Conservation (phyloP, 2,888 invertebrate genomes). For the Apeira syringaria region DNA sequence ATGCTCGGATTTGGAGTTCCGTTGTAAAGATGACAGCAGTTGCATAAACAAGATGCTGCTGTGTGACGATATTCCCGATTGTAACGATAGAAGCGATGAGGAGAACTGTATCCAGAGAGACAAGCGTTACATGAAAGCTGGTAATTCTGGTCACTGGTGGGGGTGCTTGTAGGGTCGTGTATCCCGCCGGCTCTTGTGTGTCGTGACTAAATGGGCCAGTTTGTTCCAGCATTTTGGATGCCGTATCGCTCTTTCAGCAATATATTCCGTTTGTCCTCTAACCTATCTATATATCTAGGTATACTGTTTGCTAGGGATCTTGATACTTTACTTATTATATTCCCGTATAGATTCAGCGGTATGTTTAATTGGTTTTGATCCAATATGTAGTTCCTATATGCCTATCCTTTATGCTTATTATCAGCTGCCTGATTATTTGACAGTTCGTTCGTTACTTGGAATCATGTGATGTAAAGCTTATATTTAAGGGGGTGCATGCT, state of each 20-base stretch:
- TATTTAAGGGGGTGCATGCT: constrained; percentile 15
- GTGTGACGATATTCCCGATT: constrained; percentile 85
- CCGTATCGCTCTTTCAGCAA: constrained; percentile 2
- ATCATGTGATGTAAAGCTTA: background rate
- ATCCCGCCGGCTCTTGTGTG: constrained; percentile 25
- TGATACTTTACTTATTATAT: no score
- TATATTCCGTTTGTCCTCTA: constrained; percentile 1
- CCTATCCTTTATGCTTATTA: no score
- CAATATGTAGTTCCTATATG: no score
- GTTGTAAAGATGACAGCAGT: constrained; percentile 82
- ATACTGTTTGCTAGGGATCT: no score
- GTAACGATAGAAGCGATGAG: constrained; percentile 86
- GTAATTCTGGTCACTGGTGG: constrained; percentile 44
- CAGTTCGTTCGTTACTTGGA: background rate
- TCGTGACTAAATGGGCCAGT: constrained; percentile 20
- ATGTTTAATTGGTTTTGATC: no score
- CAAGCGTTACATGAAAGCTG: constrained; percentile 49
- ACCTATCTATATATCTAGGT: no score
- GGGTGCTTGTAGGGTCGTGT: constrained; percentile 55
- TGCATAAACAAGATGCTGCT: constrained; percentile 83
- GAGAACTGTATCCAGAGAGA: constrained; percentile 78
- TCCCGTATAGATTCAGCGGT: no score
- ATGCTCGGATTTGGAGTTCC: constrained; percentile 72
- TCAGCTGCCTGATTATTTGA: constrained; percentile 3
- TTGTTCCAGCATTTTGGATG: constrained; percentile 25